phyloP scores from a whole-genome alignment of 2,797 vertebrate species.

The Mus spretus region DNA sequence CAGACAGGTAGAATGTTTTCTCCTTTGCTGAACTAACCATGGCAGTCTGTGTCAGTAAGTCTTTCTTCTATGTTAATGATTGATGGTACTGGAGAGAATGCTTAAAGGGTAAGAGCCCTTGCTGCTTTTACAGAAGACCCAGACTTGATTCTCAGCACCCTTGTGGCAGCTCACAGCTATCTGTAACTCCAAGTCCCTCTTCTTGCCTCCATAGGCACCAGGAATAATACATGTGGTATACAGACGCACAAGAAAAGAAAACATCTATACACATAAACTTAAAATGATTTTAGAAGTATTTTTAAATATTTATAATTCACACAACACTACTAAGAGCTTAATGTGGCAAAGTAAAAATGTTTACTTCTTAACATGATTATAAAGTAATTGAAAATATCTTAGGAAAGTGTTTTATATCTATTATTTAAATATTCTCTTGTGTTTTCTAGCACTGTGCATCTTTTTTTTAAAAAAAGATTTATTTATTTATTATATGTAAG shows the following conservation, averaged over 20 bases:
- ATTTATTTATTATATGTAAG: no score
- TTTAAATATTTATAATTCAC: not conserved
- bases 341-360: constrained; percentile 60
- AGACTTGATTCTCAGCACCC: not conserved
- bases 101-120: not conserved
- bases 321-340: constrained; percentile 36
- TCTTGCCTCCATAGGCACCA: not conserved
- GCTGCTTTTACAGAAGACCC: not conserved
- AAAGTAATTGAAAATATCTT: constrained; percentile 45
- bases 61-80: not conserved
- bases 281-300: not conserved
- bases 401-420: constrained; percentile 19
- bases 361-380: constrained; percentile 63
- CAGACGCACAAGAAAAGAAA: not conserved
- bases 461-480: no score
- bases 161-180: not conserved
- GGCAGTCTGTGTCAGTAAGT: constrained; percentile 48
- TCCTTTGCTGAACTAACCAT: not conserved
- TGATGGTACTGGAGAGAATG: not conserved
- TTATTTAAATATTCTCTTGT: constrained; percentile 53
- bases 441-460: constrained; percentile 55
- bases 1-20: constrained; percentile 26
- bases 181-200: not conserved
- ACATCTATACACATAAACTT: not conserved
- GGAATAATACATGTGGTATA: no score